These are phyloP conservation scores for Montipora sp. DNA, from an alignment of 64 coral and sea anemone genomes.

Conservation along the genomic window DNA sequence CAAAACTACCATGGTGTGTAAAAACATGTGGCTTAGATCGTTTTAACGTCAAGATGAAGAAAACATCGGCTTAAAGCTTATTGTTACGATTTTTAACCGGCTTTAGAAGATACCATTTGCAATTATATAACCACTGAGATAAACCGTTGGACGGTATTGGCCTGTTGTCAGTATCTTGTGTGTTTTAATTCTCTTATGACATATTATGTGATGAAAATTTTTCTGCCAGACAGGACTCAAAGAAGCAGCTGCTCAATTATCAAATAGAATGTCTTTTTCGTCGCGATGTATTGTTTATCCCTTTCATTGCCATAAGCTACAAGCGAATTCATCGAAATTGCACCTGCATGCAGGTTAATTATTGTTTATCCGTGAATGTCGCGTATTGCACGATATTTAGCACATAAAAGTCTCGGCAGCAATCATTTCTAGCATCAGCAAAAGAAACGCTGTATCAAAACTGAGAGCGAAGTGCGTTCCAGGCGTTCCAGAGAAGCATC, in stretches of 20 bases:
- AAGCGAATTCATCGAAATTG: background rate
- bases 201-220: background rate
- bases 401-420: background rate
- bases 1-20: background rate
- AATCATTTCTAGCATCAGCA: background rate
- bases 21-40: background rate
- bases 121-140: too few species aligned
- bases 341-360: background rate
- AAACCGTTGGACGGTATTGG: too few species aligned
- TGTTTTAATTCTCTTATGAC: background rate
- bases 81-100: background rate
- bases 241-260: background rate
- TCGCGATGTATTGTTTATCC: background rate
- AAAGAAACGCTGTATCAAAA: background rate
- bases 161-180: too few species aligned
- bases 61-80: background rate
- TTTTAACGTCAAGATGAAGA: background rate
- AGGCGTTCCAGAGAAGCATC: background rate
- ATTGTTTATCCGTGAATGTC: background rate
- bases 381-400: background rate
- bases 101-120: too few species aligned
- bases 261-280: background rate
- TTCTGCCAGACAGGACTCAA: background rate
- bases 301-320: background rate
- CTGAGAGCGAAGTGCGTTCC: background rate